phyloP scores from a whole-genome alignment of 1,140 invertebrate species.

The Oncopodura yosiiana region DNA sequence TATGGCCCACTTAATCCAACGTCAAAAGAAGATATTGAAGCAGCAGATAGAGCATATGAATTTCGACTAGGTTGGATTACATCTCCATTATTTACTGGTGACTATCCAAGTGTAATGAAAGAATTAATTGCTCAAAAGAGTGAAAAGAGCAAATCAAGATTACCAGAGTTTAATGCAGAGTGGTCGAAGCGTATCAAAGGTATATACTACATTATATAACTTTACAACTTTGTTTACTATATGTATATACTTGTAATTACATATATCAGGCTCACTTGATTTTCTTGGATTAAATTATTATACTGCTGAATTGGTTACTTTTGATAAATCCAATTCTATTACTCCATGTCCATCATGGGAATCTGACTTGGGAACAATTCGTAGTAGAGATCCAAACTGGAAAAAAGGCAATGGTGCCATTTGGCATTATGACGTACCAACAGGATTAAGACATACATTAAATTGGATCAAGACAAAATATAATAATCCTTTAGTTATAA shows the following conservation, averaged over 20 bases:
- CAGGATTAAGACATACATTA: constrained; percentile 39
- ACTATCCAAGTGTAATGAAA: constrained; percentile 39
- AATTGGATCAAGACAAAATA: constrained; percentile 40
- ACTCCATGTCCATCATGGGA: constrained; percentile 7
- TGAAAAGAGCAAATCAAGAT: constrained; percentile 20
- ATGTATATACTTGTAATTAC: neutral
- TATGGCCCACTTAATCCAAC: constrained; percentile 19
- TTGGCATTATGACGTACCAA: constrained; percentile 38
- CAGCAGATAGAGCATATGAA: constrained; percentile 21
- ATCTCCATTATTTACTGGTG: constrained; percentile 22
- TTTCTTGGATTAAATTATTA: constrained; percentile 28
- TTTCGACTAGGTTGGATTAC: constrained; percentile 27
- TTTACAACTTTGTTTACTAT: neutral
- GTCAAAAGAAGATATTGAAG: constrained; percentile 12
- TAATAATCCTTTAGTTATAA: constrained; percentile 38
- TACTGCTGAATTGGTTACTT: constrained; percentile 14
- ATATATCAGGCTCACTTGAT: constrained; percentile 7
- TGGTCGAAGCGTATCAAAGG: constrained; percentile 45
- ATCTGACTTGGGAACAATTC: constrained; percentile 7
- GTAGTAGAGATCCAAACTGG: constrained; percentile 11
- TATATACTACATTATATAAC: neutral
- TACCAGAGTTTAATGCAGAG: constrained; percentile 31
- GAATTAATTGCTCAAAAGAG: constrained; percentile 23
- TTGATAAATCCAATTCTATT: no score
- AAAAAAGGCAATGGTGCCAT: neutral